Percentiles rank a stretch among this genome's conserved stretches.
Conservation (phyloP, 2,888 invertebrate genomes). For the Cryptocephalus primarius region DNA sequence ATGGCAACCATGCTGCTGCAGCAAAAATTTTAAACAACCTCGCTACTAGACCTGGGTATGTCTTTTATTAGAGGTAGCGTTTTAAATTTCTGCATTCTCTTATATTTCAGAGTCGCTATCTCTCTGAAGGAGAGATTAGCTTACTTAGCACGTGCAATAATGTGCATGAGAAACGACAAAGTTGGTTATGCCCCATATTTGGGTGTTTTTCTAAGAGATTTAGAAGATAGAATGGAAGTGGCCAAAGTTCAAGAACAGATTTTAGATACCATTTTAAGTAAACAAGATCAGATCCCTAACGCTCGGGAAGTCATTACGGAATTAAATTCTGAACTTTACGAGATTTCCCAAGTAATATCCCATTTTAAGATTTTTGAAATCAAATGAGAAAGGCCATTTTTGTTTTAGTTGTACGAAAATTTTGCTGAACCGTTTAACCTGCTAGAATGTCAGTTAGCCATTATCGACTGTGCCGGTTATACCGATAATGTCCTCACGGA, state of each 20-base stretch:
- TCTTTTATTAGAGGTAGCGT: conserved; percentile 1
- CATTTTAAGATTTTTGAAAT: neutral
- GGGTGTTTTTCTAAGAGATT: conserved; percentile 72
- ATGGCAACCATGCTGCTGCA: conserved; percentile 83
- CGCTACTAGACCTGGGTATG: conserved; percentile 61
- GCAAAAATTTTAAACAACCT: conserved; percentile 82
- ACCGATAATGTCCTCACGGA: conserved; percentile 76
- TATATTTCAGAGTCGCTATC: conserved; percentile 53
- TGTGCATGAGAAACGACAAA: conserved; percentile 86
- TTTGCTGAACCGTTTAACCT: conserved; percentile 85
- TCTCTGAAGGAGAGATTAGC: conserved; percentile 72
- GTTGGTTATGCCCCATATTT: conserved; percentile 59
- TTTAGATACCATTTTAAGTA: conserved; percentile 51
- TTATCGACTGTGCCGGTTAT: conserved; percentile 90
- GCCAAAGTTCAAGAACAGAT: conserved; percentile 70
- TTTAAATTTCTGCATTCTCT: neutral
- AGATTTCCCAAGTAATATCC: conserved; percentile 65
- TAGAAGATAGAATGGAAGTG: conserved; percentile 91
- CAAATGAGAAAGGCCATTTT: conserved; percentile 1
- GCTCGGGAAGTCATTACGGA: conserved; percentile 50
- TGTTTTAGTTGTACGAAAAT: conserved; percentile 68
- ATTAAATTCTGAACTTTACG: conserved; percentile 71
- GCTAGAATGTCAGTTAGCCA: conserved; percentile 89
- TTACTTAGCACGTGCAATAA: conserved; percentile 86
- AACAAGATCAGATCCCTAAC: conserved; percentile 30